Evolutionary conservation across 1,140 invertebrate species (phyloP), one percentile per base, ranked within the genome.

Genomic region (Drosophila grimshawi): DNA sequence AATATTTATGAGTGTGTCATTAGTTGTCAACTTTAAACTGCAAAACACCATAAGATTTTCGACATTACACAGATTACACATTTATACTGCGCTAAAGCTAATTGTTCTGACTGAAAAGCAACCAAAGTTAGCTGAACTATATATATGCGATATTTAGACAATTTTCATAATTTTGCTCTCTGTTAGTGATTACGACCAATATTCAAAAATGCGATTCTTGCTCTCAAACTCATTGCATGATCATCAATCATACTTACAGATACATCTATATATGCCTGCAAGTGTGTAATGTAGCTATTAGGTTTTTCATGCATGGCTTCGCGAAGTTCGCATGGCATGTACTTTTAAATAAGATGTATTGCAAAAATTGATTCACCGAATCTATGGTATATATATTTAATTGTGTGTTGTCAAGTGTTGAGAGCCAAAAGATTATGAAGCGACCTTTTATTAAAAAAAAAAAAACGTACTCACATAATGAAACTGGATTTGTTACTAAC

Each of bases 401-500:
- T 37, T 7, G 5, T 41, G 39, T n/a, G n/a, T 33, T 63, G 45
- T 41, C 55, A 62, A 63, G 63, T 45, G 35, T 51, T 74, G 67
- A 86, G 68, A 86, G 66, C 65, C 65, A 78, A 86, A 86, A 55
- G 43, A 67, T 27, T 65, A 66, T 39, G 35, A 43, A 76, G n/a
- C 33, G 32, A 4, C 5, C 6, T 41, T 72, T 33, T 68, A 30
- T 53, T 48, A 8, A 37, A 51, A 63, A 37, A 27, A 41, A 8
- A 37, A 51, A 63, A 37, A 29, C 30, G 43, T 43, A 71, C 29
- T 55, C 32, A 29, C 57, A 78, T 37, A 32, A n/a, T 43, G 63
- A 11, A 69, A 63, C 7, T 70, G 57, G 52, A 63, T 64, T 67
- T 70, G 74, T 48, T 88, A 91, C 90, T 92, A 92, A 91, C 85